phyloP scores from a whole-genome alignment of 2,797 vertebrate species.

The Tenualosa ilisha region DNA sequence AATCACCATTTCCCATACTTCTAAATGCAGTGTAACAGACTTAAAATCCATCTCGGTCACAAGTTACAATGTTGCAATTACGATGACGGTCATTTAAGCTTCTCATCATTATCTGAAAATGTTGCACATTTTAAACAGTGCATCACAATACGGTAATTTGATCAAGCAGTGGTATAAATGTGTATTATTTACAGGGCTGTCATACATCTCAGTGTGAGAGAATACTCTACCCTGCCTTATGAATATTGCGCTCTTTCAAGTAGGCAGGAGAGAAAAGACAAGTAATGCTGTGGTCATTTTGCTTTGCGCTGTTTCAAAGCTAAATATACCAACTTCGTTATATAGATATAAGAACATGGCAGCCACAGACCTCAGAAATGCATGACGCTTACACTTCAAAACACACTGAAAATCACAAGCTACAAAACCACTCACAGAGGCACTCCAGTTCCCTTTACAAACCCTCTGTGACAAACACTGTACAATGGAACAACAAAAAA shows the following conservation, averaged over 20 bases:
- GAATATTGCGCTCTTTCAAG: background rate
- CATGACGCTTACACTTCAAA: background rate
- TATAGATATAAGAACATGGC: background rate
- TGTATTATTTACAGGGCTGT: no score
- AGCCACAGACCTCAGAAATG: background rate
- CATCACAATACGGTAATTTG: no score
- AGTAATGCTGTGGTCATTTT: background rate
- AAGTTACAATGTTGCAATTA: no score
- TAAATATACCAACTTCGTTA: background rate
- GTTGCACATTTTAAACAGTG: no score
- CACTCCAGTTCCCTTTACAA: background rate
- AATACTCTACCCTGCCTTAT: background rate
- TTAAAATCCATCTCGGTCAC: no score
- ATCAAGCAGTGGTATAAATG: no score
- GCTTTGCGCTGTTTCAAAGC: background rate
- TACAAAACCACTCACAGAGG: background rate
- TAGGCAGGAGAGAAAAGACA: background rate
- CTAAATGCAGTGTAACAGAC: no score
- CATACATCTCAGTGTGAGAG: background rate
- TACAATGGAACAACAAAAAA: background rate
- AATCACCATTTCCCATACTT: no score
- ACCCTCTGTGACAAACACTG: background rate
- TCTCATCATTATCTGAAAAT: no score
- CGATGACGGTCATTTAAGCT: no score
- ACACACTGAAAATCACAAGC: background rate